phyloP scores from a whole-genome alignment of 2,797 vertebrate species.

The Falco novaeseelandiae region DNA sequence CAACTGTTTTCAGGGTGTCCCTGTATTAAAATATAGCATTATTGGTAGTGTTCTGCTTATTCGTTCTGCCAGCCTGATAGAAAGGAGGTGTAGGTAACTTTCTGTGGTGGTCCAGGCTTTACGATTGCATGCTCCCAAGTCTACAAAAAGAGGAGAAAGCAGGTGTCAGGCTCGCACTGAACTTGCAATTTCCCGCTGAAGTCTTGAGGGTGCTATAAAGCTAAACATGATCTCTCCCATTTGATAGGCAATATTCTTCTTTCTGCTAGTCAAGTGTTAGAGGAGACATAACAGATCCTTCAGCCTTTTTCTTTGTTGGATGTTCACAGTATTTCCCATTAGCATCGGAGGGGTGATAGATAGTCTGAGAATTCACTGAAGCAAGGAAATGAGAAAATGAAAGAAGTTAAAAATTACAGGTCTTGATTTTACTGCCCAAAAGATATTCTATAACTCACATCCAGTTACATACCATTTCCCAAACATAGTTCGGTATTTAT shows the following conservation, averaged over 20 bases:
- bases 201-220: too few relatives aligned
- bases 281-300: neutral
- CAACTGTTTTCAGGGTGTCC: neutral
- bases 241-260: neutral
- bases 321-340: neutral
- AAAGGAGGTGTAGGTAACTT: neutral
- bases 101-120: neutral
- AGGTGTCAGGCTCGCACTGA: neutral
- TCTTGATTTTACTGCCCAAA: neutral
- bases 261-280: neutral
- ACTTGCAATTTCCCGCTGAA: neutral
- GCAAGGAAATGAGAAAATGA: neutral
- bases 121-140: too few relatives aligned
- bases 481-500: neutral
- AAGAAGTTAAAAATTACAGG: neutral
- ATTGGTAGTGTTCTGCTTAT: fast-evolving
- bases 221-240: neutral
- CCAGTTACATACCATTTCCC: neutral
- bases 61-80: neutral
- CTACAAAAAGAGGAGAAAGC: neutral
- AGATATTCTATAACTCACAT: neutral
- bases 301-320: neutral
- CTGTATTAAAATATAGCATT: neutral
- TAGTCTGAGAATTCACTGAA: neutral
- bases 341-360: neutral